phyloP scores from a whole-genome alignment of 1,140 invertebrate genomes.

The Hyphantria cunea region DNA sequence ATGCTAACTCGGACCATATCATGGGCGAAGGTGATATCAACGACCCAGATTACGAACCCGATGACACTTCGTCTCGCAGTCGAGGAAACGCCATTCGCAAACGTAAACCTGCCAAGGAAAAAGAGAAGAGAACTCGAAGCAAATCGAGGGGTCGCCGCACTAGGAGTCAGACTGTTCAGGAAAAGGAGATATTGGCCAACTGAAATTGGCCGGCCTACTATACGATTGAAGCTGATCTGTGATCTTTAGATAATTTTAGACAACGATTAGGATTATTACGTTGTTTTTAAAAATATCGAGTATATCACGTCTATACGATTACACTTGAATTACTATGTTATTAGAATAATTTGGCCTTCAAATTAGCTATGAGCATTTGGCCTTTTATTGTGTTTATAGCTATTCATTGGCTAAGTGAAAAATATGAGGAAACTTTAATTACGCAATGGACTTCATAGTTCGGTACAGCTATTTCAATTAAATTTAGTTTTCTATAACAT shows the following conservation, averaged over 20 bases:
- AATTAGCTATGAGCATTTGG: too few species aligned
- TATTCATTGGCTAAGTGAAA: too few species aligned
- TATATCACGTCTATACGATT: constrained; percentile 7
- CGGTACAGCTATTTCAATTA: too few species aligned
- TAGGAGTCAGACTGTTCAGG: constrained; percentile 62
- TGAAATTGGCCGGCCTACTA: constrained; percentile 43
- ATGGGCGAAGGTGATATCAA: constrained; percentile 50
- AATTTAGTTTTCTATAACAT: too few species aligned
- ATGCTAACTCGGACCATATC: constrained; percentile 31
- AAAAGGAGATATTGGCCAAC: constrained; percentile 59
- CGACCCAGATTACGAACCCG: constrained; percentile 66
- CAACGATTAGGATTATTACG: constrained; percentile 15
- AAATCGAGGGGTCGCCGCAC: constrained; percentile 65
- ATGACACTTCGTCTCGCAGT: constrained; percentile 54
- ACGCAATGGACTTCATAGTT: too few species aligned
- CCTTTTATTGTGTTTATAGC: too few species aligned
- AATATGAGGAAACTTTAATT: too few species aligned
- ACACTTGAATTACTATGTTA: background rate
- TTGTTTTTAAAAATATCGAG: constrained; percentile 27
- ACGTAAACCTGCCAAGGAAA: constrained; percentile 63
- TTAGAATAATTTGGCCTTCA: background rate
- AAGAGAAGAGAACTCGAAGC: constrained; percentile 63
- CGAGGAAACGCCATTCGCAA: constrained; percentile 65
- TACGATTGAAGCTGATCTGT: constrained; percentile 54
- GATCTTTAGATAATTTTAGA: constrained; percentile 50